phyloP scores from a whole-genome alignment of 2,113 vertebrate genomes.

The Carassius carassius region DNA sequence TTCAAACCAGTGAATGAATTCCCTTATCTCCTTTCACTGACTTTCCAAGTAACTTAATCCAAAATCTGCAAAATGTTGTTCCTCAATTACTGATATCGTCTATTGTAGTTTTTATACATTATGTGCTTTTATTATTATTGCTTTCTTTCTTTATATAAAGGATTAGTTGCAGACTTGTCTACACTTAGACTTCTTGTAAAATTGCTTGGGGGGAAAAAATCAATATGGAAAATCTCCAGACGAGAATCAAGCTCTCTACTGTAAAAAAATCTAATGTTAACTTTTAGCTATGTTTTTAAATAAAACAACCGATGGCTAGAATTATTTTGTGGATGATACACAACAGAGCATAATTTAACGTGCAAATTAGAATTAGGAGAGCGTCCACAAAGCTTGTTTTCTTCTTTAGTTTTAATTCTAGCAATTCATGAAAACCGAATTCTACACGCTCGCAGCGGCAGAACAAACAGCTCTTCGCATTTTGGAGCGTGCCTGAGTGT shows the following conservation, averaged over 20 bases:
- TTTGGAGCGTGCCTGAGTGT: conserved; percentile 12
- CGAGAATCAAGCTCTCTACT: neutral
- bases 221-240: neutral
- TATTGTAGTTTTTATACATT: conserved; percentile 38
- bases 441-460: neutral
- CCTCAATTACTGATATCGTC: conserved; percentile 51
- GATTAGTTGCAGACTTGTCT: neutral
- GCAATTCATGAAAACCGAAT: conserved; percentile 2
- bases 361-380: neutral
- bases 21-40: conserved; percentile 58
- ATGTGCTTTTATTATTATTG: neutral
- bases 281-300: neutral
- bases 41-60: conserved; percentile 44
- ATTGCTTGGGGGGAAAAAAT: neutral
- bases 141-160: neutral
- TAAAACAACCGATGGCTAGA: neutral
- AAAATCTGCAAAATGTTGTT: conserved; percentile 44
- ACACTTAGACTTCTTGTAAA: neutral
- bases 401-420: neutral
- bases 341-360: neutral
- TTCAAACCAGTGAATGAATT: conserved; percentile 67
- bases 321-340: neutral
- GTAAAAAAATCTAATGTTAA: neutral
- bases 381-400: neutral
- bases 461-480: conserved; percentile 17